Evolutionary conservation across 2,113 vertebrate species (phyloP), one percentile per base, ranked within the genome.

Genomic region (Gallinago media): DNA sequence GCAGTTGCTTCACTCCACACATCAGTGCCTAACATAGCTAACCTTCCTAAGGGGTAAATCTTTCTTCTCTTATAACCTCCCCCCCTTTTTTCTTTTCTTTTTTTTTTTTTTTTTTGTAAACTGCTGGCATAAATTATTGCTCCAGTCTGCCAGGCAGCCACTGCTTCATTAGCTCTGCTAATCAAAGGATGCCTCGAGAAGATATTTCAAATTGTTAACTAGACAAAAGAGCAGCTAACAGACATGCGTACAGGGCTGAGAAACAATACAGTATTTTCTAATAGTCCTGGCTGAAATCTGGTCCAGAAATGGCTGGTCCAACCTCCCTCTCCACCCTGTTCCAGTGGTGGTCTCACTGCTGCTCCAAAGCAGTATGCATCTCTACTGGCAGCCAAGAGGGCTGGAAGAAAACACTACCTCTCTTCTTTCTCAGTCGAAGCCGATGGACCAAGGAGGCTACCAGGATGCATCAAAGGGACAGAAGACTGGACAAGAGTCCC

Each of bases 111-210:
- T 40, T 52, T 42, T 73, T 29, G 50, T 56, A 83, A 84, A 82
- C 56, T 91, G 66, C 40, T 87, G 61, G 73, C 72, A 75, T 91
- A 72, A 92, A 84, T 92, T 72, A 89, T 49, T 81, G 38, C 49
- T 96, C n/a, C 74, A 68, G 70, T 55, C 82, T 80, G 78, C 80
- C 82, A 88, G 58, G 62, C 71, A 91, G 74, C 65, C 74, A 63
- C 76, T 81, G 79, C 62, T 70, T 95, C 92, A 56, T 92, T 81
- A 96, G 89, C 52, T 85, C 81, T 94, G 78, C 88, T 92, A 90
- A 95, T 92, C 93, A 80, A 96, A 93, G 46, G 47, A 68, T 56
- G 72, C 82, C 71, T 95, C 63, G 52, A 77, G 87, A 96, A 85
- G 40, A 34, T 40, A 61, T 40, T 91, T 83, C 54, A 78, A 82